Base-by-base conservation (phyloP, 2,888 invertebrate genomes). In the Tetheella fluctuosa region DNA sequence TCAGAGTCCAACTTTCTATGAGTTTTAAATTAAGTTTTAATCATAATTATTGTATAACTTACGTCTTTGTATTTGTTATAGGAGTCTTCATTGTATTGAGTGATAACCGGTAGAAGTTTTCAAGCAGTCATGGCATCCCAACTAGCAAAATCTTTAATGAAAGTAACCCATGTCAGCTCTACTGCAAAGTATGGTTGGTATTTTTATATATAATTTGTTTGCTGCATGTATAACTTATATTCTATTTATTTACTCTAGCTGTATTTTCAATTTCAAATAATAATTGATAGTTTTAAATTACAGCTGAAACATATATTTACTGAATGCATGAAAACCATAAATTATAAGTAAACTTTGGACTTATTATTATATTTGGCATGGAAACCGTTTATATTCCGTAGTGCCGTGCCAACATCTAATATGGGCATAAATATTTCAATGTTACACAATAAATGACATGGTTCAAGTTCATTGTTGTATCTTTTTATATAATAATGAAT, bases 1-100 rank as follows among this genome's bases (percentile, higher is more conserved):
- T 92, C 91, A 92, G 77, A 92, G 91, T 92, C 92, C 92, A 91
- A 89, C 88, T 88, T 90, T 86, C 71, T 69, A 75, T 64, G 67
- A 78, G 74, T 83, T 83, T 81, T 73, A 74, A 70, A 70, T 59
- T 60, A 77, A 79, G 74, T 86, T 87, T 73, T 73, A 64, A 65
- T 68, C 70, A 64, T 69, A 73, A 69, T 71, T 68, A 59, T 54
- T 71, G 64, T 68, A 62, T 65, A 66, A 61, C 59, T 71, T 65
- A 68, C 61, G 48, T 57, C n/a, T 30, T 63, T 59, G 68, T 62
- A 61, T 48, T 79, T 80, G 67, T 81, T 84, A 54, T 77, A 81
- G 79, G 68, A 70, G 64, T 72, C 65, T 58, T 63, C 61, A 59
- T 67, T 67, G 65, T 72, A 64, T 65, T 70, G 65, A 74, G 72